Conservation (phyloP, 1,140 invertebrate species). For the Drosophila kurseongensis region DNA sequence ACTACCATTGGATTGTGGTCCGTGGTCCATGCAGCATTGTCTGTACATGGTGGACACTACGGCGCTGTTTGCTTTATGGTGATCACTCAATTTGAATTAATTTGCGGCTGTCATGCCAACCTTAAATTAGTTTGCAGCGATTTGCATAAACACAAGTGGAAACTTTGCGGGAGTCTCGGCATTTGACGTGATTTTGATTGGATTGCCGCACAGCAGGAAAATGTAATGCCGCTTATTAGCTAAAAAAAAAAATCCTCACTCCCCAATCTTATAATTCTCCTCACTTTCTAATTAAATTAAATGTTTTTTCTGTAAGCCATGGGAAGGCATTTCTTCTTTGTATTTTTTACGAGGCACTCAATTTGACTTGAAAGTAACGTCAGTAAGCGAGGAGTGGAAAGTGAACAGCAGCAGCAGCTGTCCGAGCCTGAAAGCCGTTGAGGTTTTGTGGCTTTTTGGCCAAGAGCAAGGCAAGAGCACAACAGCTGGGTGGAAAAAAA, state of each 20-base stretch:
- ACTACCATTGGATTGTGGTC: constrained; percentile 34
- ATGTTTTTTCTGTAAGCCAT: constrained; percentile 10
- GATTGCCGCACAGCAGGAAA: constrained; percentile 22
- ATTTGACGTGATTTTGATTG: constrained; percentile 43
- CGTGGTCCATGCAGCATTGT: constrained; percentile 41
- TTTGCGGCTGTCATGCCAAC: constrained; percentile 77
- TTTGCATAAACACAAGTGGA: constrained; percentile 71
- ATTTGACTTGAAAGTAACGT: constrained; percentile 40
- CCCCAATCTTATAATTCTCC: constrained; percentile 7
- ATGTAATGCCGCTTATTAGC: constrained; percentile 13
- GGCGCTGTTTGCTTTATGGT: constrained; percentile 65
- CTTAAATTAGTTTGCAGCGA: constrained; percentile 72
- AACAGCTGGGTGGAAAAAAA: constrained; percentile 22
- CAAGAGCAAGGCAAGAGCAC: constrained; percentile 30
- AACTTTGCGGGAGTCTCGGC: constrained; percentile 38
- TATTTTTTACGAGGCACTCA: constrained; percentile 24
- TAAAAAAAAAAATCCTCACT: not conserved
- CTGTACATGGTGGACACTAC: constrained; percentile 28
- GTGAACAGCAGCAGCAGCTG: constrained; percentile 70
- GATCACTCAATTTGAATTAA: constrained; percentile 83
- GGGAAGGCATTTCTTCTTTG: not conserved
- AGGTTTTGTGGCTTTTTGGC: constrained; percentile 67
- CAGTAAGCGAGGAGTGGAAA: constrained; percentile 38
- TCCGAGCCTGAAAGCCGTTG: constrained; percentile 62
- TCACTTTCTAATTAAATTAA: constrained; percentile 26